Percentiles rank a stretch among this genome's conserved stretches.
phyloP scores from a whole-genome alignment of 2,113 vertebrate genomes.

The Tapirus terrestris region DNA sequence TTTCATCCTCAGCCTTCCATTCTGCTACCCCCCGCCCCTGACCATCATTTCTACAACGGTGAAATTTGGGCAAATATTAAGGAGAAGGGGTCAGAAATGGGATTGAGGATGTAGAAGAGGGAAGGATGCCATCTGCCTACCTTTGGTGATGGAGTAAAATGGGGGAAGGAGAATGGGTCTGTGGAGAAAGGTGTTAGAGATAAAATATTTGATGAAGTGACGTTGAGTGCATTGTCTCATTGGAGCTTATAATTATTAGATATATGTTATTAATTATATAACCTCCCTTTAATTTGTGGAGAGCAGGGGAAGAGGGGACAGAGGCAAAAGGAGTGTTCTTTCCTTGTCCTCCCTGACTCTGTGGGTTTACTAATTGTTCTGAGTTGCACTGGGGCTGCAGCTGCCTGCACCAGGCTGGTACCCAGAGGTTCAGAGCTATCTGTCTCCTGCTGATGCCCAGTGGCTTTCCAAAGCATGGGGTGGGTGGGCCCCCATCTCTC shows the following conservation, averaged over 20 bases:
- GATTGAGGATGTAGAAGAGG: not conserved
- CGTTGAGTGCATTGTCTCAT: not conserved
- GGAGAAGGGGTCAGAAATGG: not conserved
- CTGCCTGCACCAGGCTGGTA: not conserved
- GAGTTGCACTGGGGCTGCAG: accelerated
- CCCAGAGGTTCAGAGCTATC: not conserved
- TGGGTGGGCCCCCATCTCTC: not conserved
- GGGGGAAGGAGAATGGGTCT: not conserved
- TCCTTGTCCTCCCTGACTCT: not conserved
- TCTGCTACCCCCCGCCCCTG: not conserved
- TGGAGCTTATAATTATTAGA: not conserved
- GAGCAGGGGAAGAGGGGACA: not conserved
- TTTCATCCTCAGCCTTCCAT: not conserved
- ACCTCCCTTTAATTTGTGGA: not conserved
- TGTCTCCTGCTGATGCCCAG: not conserved
- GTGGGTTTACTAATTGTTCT: not conserved
- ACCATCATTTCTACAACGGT: not conserved
- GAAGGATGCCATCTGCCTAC: not conserved
- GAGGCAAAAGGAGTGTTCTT: not conserved
- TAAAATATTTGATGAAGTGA: not conserved
- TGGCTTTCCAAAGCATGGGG: not conserved
- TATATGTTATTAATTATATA: not conserved
- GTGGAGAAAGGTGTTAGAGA: not conserved
- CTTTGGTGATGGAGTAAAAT: not conserved
- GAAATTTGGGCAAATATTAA: not conserved